A percentile compares a stretch with the other conserved stretches of the same genome.
Conservation (phyloP, 1,140 invertebrate genomes). For the Pomacea maculata region DNA sequence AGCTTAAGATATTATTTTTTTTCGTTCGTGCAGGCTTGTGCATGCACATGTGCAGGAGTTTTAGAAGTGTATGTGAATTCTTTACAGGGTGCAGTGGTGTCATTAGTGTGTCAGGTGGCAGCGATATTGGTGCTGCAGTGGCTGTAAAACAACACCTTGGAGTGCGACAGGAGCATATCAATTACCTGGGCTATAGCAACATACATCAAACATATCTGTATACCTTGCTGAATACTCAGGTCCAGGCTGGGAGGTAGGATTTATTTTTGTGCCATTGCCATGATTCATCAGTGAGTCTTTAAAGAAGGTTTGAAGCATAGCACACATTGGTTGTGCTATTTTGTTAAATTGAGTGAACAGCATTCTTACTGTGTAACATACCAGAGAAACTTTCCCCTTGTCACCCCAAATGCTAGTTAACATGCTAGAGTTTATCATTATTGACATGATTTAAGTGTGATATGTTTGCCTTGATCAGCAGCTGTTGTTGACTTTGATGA, state of each 20-base stretch:
- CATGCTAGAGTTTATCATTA: not conserved
- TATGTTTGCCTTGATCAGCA: too few species aligned
- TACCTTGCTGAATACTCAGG: slow-evolving; percentile 74
- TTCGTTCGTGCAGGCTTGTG: too few species aligned
- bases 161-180: slow-evolving; percentile 67
- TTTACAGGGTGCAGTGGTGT: too few species aligned
- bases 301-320: not conserved
- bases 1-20: too few species aligned
- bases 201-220: slow-evolving; percentile 80
- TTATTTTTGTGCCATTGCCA: not conserved
- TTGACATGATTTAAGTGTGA: not conserved
- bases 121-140: slow-evolving; percentile 27
- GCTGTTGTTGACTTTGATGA: too few species aligned
- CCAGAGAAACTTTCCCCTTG: too few species aligned
- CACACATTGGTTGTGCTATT: not conserved
- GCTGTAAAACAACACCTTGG: slow-evolving; percentile 54
- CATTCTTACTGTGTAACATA: too few species aligned
- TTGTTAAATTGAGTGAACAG: not conserved
- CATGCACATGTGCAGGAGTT: too few species aligned
- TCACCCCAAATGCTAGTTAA: not conserved
- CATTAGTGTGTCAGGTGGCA: slow-evolving; percentile 8
- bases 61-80: too few species aligned
- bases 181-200: slow-evolving; percentile 81
- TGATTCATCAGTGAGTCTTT: not conserved
- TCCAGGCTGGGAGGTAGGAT: slow-evolving; percentile 68